phyloP scores from a whole-genome alignment of 2,888 invertebrate species.

The Pemphredon lugubris region DNA sequence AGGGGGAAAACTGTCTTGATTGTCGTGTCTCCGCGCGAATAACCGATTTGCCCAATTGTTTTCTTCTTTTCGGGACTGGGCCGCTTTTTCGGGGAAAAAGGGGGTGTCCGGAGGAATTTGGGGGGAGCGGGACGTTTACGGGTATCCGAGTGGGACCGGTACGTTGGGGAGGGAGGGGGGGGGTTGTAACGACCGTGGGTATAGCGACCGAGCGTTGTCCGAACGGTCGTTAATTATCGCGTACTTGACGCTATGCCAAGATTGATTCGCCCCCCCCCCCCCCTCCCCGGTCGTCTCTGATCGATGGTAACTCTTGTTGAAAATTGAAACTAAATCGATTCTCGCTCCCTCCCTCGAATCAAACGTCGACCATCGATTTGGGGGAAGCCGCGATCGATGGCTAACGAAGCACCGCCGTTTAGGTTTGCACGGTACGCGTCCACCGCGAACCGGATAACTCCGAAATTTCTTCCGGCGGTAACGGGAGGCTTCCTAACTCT shows the following conservation, averaged over 20 bases:
- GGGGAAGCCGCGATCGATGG: slow-evolving; percentile 31
- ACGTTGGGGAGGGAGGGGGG: too few relatives aligned
- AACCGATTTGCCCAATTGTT: slow-evolving; percentile 18
- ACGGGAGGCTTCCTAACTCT: slow-evolving; percentile 60
- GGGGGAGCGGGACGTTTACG: neutral
- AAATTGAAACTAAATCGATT: slow-evolving; percentile 24
- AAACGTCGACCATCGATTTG: slow-evolving; percentile 35
- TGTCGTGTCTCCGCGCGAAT: slow-evolving; percentile 34
- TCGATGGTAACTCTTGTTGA: too few relatives aligned
- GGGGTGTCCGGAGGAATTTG: neutral
- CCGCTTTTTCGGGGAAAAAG: neutral
- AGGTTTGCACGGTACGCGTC: slow-evolving; percentile 48
- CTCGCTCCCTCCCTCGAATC: slow-evolving; percentile 32
- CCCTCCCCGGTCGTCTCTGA: too few relatives aligned
- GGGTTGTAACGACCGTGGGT: too few relatives aligned
- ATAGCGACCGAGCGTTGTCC: too few relatives aligned
- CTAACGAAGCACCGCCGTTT: slow-evolving; percentile 37
- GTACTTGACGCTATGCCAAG: too few relatives aligned
- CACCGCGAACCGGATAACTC: slow-evolving; percentile 50
- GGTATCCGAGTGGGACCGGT: too few relatives aligned
- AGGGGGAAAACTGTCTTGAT: slow-evolving; percentile 41
- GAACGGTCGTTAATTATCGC: too few relatives aligned
- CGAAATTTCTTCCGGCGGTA: slow-evolving; percentile 62
- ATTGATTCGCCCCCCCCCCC: too few relatives aligned
- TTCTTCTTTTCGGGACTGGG: slow-evolving; percentile 8